Base-by-base conservation (phyloP, 2,888 invertebrate species). In the Temnothorax rugatulus region DNA sequence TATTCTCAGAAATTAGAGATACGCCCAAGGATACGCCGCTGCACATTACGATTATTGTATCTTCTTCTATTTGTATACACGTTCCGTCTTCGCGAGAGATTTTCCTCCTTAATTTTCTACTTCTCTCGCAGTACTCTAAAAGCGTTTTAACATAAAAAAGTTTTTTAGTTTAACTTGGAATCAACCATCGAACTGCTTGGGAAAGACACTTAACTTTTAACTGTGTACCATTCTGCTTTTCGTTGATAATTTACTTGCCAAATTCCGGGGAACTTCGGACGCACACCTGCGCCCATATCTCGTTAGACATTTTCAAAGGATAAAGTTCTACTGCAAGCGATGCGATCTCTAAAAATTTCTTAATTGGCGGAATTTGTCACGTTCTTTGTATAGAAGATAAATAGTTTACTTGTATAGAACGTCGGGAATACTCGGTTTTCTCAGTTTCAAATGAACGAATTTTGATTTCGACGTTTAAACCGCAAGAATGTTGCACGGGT, bases 1-100 rank as follows among this genome's bases (percentile, higher is more conserved):
- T 66, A 54, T 54, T 68, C 54, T 54, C 54, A n/a, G 9, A 44
- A 57, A 77, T 81, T 79, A 13, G 34, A 79, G 25, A 59, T 47
- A 50, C 44, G 18, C 34, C 7, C 71, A 13, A 25, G 73, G 25
- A 59, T 47, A 50, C 44, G 18, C 34, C 7, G 34, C n/a, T 59
- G 21, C 38, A 61, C 18, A 50, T 73, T 50, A 73, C 18, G 5
- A 34, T 7, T 5, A 52, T 69, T 69, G 25, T 15, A 77, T 18
- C 38, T 34, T 47, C 9, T 44, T 0, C 25, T 73, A 79, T 64
- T 71, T 59, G 21, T 61, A n/a, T 38, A 59, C 8, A 47, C 18
- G 15, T 59, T 38, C 59, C 13, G 13, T n/a, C 21, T 73, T 71
- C 8, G 18, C 15, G 11, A 15, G 18, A 50, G 29, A 73, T 61